phyloP scores from a whole-genome alignment of 2,113 vertebrate genomes.

The Datnioides undecimradiatus region DNA sequence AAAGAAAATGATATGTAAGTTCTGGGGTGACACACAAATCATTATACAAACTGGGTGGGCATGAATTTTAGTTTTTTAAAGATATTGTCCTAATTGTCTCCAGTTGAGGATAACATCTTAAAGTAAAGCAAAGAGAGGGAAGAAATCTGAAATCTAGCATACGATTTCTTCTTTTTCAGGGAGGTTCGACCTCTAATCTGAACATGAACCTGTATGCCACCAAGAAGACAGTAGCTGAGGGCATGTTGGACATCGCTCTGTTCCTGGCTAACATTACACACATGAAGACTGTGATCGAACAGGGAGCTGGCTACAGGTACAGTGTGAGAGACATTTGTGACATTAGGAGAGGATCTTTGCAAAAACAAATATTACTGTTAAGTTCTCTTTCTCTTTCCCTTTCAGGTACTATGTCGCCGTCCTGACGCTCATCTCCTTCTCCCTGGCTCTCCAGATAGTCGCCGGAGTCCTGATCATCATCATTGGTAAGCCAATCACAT shows the following conservation, averaged over 20 bases:
- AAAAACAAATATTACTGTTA: too few species aligned
- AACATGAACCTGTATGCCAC: conserved; percentile 94
- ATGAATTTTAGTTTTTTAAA: too few species aligned
- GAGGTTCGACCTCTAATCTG: conserved; percentile 68
- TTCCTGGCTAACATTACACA: conserved; percentile 91
- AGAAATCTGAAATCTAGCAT: neutral
- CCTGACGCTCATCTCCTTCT: conserved; percentile 89
- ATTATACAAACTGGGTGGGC: too few species aligned
- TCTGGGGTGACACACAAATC: too few species aligned
- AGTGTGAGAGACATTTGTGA: neutral
- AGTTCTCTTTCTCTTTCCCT: neutral
- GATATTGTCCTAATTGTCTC: too few species aligned
- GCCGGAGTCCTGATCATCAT: conserved; percentile 90
- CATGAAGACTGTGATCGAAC: conserved; percentile 91
- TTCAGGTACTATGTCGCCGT: conserved; percentile 86
- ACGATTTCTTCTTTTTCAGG: conserved; percentile 52
- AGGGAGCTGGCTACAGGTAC: conserved; percentile 85
- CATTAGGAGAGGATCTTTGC: too few species aligned
- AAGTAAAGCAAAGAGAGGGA: neutral
- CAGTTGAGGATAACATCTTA: too few species aligned
- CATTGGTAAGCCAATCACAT: conserved; percentile 84
- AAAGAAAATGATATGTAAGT: too few species aligned
- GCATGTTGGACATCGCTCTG: conserved; percentile 92
- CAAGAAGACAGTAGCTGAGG: conserved; percentile 92
- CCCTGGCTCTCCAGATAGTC: conserved; percentile 89